These are phyloP conservation scores for Eupithecia centaureata DNA, from an alignment of 2,888 invertebrate species.

Conservation along the genomic window DNA sequence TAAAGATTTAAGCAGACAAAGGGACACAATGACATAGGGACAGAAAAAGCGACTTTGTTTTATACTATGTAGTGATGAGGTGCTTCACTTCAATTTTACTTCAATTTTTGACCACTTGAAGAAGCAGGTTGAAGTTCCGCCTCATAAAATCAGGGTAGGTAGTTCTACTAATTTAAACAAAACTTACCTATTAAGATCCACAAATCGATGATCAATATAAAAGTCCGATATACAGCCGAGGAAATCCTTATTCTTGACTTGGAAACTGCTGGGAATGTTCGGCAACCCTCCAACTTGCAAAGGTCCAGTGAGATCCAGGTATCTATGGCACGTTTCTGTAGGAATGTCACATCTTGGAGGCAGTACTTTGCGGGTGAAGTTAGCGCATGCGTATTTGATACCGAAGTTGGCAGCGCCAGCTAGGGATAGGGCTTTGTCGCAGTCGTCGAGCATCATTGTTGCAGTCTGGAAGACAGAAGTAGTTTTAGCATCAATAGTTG, in stretches of 20 bases:
- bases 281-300: conserved; percentile 96
- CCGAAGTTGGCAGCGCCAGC: conserved; percentile 88
- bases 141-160: too few species aligned
- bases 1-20: too few species aligned
- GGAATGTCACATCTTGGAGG: conserved; percentile 89
- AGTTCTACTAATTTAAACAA: conserved; percentile 8
- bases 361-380: conserved; percentile 87
- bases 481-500: neutral
- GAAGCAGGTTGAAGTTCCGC: too few species aligned
- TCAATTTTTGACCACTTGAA: too few species aligned
- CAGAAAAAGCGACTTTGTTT: too few species aligned
- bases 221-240: conserved; percentile 96
- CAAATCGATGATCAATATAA: conserved; percentile 91
- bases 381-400: conserved; percentile 92
- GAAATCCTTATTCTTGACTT: conserved; percentile 91
- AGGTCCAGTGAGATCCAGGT: conserved; percentile 96
- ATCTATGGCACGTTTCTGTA: conserved; percentile 91
- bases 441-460: conserved; percentile 92
- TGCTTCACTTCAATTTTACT: too few species aligned
- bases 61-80: too few species aligned
- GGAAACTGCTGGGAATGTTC: conserved; percentile 90
- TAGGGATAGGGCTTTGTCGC: conserved; percentile 93
- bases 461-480: conserved; percentile 85
- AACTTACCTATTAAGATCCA: conserved; percentile 91
- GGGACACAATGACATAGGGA: too few species aligned